Base-by-base conservation (phyloP, 2,113 vertebrate species). In the Macaca mulatta region DNA sequence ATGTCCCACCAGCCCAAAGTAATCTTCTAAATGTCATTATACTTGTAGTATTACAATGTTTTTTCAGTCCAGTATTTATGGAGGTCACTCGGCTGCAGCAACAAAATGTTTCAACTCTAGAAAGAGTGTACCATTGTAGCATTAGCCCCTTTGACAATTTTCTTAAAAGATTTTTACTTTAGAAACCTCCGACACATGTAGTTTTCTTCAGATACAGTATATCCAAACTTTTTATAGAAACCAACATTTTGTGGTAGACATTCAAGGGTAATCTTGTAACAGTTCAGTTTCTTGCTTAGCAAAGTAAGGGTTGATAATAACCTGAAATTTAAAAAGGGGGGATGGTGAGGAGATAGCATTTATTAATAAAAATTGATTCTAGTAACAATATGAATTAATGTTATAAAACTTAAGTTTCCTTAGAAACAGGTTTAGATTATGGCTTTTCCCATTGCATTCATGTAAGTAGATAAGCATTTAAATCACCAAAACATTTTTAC, bases 181-280 rank as follows among this genome's bases (percentile, higher is more conserved):
- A 98, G 99, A 98, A 99, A 99, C 55, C 99, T 98, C 95, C 98
- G 98, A 98, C 99, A 99, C 99, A 99, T 99, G 98, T 99, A 99
- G 70, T 99, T 99, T 94, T 99, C 99, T 20, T 99, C 99, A 82
- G 99, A 99, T 12, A 99, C 98, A 0, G 92, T 97, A 96, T 99
- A 99, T 92, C 99, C 99, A 98, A 99, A 99, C 98, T 99, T 99
- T 93, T 99, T 99, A 95, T 99, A 99, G 98, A 99, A 99, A 95
- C 99, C 99, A 97, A 99, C 99, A 0, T 99, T 99, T 98, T 99
- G 99, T 69, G 99, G 98, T 38, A 99, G 98, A 98, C 99, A 99
- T 98, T 99, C 99, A 22, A 99, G 98, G 0, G 99, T 99, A 96
- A 99, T 99, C 99, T 99, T 99, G 78, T 99, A 99, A 98, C 99